Evolutionary conservation across 1,140 invertebrate species (phyloP).

Genomic region (Ceratoteleas bidentatus): DNA sequence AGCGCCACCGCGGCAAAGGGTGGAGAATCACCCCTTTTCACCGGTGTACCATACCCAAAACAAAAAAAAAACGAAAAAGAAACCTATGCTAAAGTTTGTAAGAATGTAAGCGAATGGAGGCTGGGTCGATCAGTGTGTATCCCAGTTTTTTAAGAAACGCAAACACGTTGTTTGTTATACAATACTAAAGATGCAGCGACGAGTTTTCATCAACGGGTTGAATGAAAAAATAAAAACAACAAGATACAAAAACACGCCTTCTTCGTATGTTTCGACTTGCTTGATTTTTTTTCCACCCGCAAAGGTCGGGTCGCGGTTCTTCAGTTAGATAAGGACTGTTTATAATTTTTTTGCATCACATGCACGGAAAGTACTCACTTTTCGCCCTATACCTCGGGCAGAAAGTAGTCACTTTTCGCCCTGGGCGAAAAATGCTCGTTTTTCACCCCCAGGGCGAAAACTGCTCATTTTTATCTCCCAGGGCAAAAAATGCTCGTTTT

Average conservation of each 20-base stretch:
- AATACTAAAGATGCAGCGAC: constrained; percentile 76
- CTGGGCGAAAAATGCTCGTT: too few relatives aligned
- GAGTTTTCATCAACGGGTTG: constrained; percentile 77
- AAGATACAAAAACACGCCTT: constrained; percentile 71
- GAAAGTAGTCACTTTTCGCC: too few relatives aligned
- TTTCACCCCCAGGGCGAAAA: too few relatives aligned
- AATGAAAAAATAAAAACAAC: constrained; percentile 78
- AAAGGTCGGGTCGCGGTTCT: too few relatives aligned
- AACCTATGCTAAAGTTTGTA: constrained; percentile 73
- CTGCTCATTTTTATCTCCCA: too few relatives aligned
- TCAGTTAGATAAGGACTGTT: too few relatives aligned
- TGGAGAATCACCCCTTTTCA: constrained; percentile 74
- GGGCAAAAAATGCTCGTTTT: too few relatives aligned
- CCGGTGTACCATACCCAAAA: constrained; percentile 73
- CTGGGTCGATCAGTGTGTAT: constrained; percentile 71
- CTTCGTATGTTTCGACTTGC: constrained; percentile 74
- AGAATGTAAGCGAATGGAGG: constrained; percentile 74
- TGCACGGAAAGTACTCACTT: too few relatives aligned
- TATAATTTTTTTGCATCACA: too few relatives aligned
- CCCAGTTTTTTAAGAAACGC: constrained; percentile 69
- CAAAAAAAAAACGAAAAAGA: constrained; percentile 69
- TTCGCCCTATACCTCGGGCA: too few relatives aligned
- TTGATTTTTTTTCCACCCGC: too few relatives aligned
- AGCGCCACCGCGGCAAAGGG: constrained; percentile 64
- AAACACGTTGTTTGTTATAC: constrained; percentile 80